Base-by-base conservation (phyloP, 2,113 vertebrate genomes). In the Arvicanthis niloticus region DNA sequence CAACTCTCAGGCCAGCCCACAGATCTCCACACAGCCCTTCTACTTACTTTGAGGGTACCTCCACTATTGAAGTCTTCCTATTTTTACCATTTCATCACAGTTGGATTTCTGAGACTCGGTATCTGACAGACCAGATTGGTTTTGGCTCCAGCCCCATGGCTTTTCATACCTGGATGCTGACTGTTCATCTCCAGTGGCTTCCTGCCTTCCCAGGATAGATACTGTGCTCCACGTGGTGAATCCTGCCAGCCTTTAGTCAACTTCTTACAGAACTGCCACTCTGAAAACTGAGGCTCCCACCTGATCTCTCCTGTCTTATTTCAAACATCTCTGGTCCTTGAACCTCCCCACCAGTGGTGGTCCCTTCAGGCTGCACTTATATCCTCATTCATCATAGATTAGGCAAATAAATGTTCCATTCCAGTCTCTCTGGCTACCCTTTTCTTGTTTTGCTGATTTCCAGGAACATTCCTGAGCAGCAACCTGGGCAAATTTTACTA, bases 121-220 rank as follows among this genome's bases (percentile, higher is more conserved):
- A 37, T 48, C 78, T 65, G 53, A 37, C 26, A 16, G 37, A 56
- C n/a, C 24, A 62, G 31, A 72, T 80, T 70, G 84, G 88, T 92
- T 87, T 94, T 3, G 45, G 58, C 51, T 89, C 24, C 24, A n/a
- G 6, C 37, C 68, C 89, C 76, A 60, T 56, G 62, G 37, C n/a
- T 21, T 75, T 94, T 78, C 58, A 85, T 21, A 88, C 68, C n/a
- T 31, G 72, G 8, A 56, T 19, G 24, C 16, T 80, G 56, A 92
- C 82, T 65, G 93, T 48, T 94, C 67, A 78, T 45, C 68, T 76
- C 42, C 42, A 45, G n/a, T 48, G 91, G 89, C 92, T 88, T 86
- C 48, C 56, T 85, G 13, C 40, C 29, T 60, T 88, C 37, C 77
- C 58, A 7, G 42, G 58, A 40, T 11, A 0, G 58, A 40, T 11